A percentile compares a stretch with the other conserved stretches of the same genome.
Conservation (phyloP, 1,140 invertebrate genomes). For the Metaphire vulgaris region DNA sequence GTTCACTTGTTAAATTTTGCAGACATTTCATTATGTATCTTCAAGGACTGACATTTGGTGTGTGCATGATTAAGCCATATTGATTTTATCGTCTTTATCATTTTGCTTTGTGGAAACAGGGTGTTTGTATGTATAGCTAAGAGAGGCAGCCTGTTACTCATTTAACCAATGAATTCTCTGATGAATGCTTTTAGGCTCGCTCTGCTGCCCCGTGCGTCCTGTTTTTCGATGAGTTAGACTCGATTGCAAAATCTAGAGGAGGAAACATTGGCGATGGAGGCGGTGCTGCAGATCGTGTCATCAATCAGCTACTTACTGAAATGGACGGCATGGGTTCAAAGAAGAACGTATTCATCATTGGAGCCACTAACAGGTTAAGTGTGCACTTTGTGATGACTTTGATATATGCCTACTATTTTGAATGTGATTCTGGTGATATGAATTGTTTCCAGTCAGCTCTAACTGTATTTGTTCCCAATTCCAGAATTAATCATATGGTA, state of each 20-base stretch:
- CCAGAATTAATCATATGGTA: neutral
- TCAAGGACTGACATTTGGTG: neutral
- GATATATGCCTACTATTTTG: neutral
- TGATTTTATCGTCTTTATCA: neutral
- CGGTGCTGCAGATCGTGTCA: constrained; percentile 96
- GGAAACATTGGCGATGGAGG: constrained; percentile 95
- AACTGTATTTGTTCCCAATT: no score
- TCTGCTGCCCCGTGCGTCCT: constrained; percentile 98
- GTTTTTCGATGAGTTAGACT: constrained; percentile 99
- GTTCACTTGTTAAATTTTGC: neutral
- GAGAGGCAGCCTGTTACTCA: neutral
- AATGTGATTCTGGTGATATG: neutral
- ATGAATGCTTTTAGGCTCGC: constrained; percentile 73
- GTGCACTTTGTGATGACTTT: no score
- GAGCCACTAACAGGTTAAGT: constrained; percentile 75
- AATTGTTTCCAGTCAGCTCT: neutral
- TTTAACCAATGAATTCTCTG: neutral
- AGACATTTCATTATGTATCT: neutral
- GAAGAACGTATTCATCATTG: constrained; percentile 99
- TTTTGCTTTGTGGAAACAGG: neutral
- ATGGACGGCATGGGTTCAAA: constrained; percentile 99
- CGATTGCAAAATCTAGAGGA: constrained; percentile 94
- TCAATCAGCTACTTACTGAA: constrained; percentile 99
- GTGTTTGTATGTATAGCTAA: neutral
- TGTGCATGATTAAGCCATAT: neutral